These are phyloP conservation scores for Pterocles burchelli DNA, from an alignment of 2,113 vertebrate genomes.

Conservation along the genomic window DNA sequence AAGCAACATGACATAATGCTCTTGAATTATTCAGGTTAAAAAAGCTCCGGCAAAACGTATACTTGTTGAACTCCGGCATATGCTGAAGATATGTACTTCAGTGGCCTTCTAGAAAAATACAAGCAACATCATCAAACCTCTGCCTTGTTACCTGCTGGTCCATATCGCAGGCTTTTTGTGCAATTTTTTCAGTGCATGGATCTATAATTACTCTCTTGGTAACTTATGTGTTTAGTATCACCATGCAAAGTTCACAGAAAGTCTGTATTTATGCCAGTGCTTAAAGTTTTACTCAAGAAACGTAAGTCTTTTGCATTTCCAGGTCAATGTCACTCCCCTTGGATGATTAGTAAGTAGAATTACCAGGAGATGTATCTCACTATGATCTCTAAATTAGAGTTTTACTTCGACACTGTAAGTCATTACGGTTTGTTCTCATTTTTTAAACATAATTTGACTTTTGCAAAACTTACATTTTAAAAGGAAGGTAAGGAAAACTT, in stretches of 20 bases:
- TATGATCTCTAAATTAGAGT: background rate
- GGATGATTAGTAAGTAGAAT: background rate
- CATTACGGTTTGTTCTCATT: background rate
- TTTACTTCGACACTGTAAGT: background rate
- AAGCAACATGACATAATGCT: background rate
- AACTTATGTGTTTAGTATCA: fast-evolving
- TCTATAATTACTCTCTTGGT: background rate
- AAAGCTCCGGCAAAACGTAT: background rate
- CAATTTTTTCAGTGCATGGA: background rate
- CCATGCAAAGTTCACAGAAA: background rate
- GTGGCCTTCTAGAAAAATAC: background rate
- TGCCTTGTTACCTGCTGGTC: background rate
- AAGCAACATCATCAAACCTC: background rate
- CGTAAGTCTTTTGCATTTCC: background rate
- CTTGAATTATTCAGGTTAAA: background rate
- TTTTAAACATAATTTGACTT: background rate
- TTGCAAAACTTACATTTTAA: background rate
- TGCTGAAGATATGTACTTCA: background rate
- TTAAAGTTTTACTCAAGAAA: background rate
- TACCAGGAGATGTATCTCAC: background rate
- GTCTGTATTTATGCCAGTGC: background rate
- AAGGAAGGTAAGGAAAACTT: background rate
- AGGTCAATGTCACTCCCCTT: background rate
- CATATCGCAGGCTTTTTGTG: background rate
- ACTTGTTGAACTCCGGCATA: background rate